These are phyloP conservation scores for Tapirus terrestris DNA, from an alignment of 2,113 vertebrate genomes.

Conservation along the genomic window DNA sequence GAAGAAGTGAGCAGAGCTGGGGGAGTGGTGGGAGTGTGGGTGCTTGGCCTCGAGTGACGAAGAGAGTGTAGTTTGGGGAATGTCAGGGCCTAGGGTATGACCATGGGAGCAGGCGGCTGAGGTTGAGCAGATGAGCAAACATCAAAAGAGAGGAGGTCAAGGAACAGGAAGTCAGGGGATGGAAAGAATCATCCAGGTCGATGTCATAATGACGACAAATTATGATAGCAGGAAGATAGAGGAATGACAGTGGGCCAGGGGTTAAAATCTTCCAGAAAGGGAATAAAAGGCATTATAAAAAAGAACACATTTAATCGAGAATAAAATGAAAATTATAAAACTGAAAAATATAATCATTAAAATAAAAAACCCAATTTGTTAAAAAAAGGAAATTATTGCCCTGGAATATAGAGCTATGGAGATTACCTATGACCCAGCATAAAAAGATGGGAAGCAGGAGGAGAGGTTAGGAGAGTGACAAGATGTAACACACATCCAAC, in stretches of 20 bases:
- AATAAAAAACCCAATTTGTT: not conserved
- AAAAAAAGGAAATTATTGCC: not conserved
- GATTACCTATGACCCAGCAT: not conserved
- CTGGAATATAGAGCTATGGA: not conserved
- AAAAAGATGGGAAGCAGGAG: not conserved
- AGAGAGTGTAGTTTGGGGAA: not conserved
- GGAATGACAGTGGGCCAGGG: not conserved
- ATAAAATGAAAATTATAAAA: not conserved
- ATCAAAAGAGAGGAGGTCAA: not conserved
- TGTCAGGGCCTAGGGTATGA: not conserved
- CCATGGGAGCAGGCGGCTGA: not conserved
- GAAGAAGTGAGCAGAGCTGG: not conserved
- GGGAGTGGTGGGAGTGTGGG: not conserved
- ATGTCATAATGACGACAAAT: fast-evolving
- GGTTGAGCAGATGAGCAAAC: not conserved
- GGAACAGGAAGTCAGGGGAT: not conserved
- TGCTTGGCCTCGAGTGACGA: not conserved
- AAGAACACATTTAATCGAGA: not conserved
- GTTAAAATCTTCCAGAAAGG: not conserved
- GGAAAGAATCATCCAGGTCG: not conserved
- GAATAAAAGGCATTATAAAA: not conserved
- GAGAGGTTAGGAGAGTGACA: fast-evolving
- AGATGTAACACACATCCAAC: fast-evolving
- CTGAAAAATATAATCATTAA: no score
- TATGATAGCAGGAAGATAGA: not conserved